Base-by-base conservation (phyloP, 2,888 invertebrate genomes). In the Hedychridium roseum region DNA sequence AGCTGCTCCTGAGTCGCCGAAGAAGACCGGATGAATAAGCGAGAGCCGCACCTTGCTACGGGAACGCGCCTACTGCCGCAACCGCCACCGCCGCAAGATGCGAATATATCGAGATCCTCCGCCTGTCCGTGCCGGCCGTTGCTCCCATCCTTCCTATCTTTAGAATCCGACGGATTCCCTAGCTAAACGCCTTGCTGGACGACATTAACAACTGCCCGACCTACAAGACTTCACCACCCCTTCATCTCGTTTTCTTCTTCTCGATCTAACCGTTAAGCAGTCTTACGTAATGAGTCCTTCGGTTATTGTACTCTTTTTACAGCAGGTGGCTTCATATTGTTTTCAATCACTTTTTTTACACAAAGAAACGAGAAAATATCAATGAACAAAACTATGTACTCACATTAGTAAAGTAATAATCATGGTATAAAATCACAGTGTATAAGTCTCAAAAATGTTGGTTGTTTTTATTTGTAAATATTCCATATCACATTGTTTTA, bases 31-130 rank as follows among this genome's bases (percentile, higher is more conserved):
- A 64, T 61, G 62, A 63, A 66, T 55, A 64, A 68, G 68, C 61
- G 59, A 66, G 66, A 68, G 65, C 66, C 64, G 68, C 72, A 67
- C 71, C 68, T 69, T 70, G 71, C 71, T 65, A 64, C 59, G 6
- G 6, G 5, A 6, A 9, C 23, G 23, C 9, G 5, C 5, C 23
- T 23, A 9, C 23, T 23, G 23, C 23, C 9, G 23, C 23, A 6
- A 9, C 23, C 9, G 61, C 61, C 54, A 54, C 59, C 9, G 6
- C 54, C 42, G 44, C 65, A 65, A 68, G 70, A 71, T 71, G 70
- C 48, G 65, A 65, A 64, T 64, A n/a, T n/a, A 67, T 66, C 64
- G 56, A 62, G 65, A 70, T 70, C 70, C 64, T 59, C 47, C 59
- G 56, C 42, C 43, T 50, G 57, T 52, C 44, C 38, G 60, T 64